phyloP scores from a whole-genome alignment of 2,888 invertebrate species.

The Megaustenia siamemsis region DNA sequence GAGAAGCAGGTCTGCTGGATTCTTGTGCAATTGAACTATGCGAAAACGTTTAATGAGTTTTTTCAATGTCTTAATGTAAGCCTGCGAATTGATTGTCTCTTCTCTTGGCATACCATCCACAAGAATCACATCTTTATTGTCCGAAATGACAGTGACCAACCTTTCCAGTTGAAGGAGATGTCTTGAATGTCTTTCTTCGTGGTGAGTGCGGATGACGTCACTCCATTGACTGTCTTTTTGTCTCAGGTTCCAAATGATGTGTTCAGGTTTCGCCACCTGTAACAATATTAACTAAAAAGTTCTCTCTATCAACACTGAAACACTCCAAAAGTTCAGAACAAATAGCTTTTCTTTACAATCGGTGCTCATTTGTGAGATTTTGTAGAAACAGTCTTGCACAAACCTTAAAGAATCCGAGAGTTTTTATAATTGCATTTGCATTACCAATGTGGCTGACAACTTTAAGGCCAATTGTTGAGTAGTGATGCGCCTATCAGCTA shows the following conservation, averaged over 20 bases:
- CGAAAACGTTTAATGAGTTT: background rate
- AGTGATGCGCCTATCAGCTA: background rate
- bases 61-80: background rate
- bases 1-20: constrained; percentile 11
- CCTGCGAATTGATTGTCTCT: no score
- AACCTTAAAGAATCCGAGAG: background rate
- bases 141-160: background rate
- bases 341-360: background rate
- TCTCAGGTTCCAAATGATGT: background rate
- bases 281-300: no score
- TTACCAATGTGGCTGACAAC: background rate
- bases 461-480: background rate
- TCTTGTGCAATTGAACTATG: constrained; percentile 4
- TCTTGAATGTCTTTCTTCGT: background rate
- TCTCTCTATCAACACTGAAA: no score
- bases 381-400: no score
- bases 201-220: background rate
- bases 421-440: background rate
- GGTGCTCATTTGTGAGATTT: background rate
- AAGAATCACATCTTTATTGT: background rate
- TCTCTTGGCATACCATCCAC: background rate
- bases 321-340: no score
- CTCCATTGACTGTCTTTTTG: background rate
- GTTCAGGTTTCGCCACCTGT: no score
- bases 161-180: background rate